Evolutionary conservation across 1,140 invertebrate species (phyloP), one percentile per base, ranked within the genome.

Genomic region (Sinella curviseta): DNA sequence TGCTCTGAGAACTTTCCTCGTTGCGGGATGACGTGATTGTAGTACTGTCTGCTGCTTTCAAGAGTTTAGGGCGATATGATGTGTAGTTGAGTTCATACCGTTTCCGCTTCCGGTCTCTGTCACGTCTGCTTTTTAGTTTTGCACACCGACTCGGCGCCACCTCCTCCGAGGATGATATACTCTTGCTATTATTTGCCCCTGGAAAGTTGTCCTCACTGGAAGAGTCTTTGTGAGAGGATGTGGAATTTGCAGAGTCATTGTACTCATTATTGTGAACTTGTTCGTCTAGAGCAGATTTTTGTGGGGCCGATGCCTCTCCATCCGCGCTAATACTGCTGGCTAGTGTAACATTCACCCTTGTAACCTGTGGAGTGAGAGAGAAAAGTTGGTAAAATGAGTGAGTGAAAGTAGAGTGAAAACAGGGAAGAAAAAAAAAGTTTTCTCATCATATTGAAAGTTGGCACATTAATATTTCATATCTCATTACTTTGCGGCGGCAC

Each of bases 201-300:
- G 65, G 65, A 33, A 70, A 70, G 14, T 70, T 65, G 39, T 74
- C 76, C 17, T 80, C 79, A 60, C 36, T 55, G n/a, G 79, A 80
- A 28, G 79, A 80, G 55, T 80, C 79, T 48, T 80, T 80, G 33
- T 80, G 75, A 57, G 75, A 77, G 28, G 79, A 80, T 34, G 75
- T 80, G 76, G 76, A 80, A 74, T 79, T 79, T 28, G 74, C 74
- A 39, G 74, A 75, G 39, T 75, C 74, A 17, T 48, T 48, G 35
- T 30, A 48, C 39, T 48, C 39, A 20, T 48, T 48, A 20, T 12
- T 48, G 20, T 48, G 39, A 48, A 48, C 39, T 48, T 48, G 39
- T 12, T 48, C 39, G 39, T 48, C 39, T 20, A 48, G 20, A 20
- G 8, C 39, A 30, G 26, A 33, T 70, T 30, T 30, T 14, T 30